phyloP scores from a whole-genome alignment of 2,113 vertebrate species.

The Phycodurus eques region DNA sequence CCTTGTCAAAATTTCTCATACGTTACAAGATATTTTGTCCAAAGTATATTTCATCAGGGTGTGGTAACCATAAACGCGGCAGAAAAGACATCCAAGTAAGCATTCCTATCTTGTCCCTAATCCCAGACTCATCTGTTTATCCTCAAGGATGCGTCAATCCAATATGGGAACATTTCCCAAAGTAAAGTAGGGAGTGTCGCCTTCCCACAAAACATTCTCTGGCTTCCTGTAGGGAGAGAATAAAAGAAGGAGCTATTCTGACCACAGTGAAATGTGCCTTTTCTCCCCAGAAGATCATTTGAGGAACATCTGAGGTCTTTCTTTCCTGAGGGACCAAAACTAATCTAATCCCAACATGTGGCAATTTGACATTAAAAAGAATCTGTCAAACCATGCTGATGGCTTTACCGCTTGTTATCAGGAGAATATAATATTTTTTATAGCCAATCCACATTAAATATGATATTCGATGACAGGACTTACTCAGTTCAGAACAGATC shows the following conservation, averaged over 20 bases:
- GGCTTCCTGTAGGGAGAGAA: slow-evolving; percentile 25
- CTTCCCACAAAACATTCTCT: slow-evolving; percentile 26
- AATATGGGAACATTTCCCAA: slow-evolving; percentile 43
- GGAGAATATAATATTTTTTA: too few relatives aligned
- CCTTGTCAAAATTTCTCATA: slow-evolving; percentile 5
- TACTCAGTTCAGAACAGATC: too few relatives aligned
- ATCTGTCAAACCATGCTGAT: not conserved
- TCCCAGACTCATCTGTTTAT: slow-evolving; percentile 50
- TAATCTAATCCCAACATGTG: not conserved
- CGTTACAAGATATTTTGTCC: slow-evolving; percentile 8
- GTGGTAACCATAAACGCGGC: slow-evolving; percentile 22
- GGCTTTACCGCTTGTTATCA: too few relatives aligned
- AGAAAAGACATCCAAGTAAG: slow-evolving; percentile 35
- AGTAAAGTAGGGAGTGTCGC: slow-evolving; percentile 30
- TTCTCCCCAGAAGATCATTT: not conserved
- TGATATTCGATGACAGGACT: too few relatives aligned
- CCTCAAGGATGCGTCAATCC: slow-evolving; percentile 38
- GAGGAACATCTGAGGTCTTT: not conserved
- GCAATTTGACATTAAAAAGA: not conserved
- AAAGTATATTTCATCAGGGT: slow-evolving; percentile 29
- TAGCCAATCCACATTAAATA: too few relatives aligned
- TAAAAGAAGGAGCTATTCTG: not conserved
- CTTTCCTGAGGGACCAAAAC: not conserved
- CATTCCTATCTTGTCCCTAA: slow-evolving; percentile 40
- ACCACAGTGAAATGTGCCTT: not conserved